Conservation (phyloP, 2,113 vertebrate genomes). For the Neomonachus schauinslandi region DNA sequence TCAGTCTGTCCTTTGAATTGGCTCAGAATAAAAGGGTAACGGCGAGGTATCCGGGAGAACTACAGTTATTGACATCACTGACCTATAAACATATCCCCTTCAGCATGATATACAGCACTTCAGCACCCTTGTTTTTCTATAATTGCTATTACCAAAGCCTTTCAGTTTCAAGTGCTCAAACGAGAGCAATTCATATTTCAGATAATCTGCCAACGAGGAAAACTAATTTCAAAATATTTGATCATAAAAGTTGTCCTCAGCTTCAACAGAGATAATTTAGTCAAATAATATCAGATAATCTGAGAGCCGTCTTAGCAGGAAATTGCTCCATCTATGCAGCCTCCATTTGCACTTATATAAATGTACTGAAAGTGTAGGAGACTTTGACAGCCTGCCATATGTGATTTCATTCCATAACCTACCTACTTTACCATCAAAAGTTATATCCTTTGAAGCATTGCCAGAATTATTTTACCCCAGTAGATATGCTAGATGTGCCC, state of each 20-base stretch:
- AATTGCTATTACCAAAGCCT: conserved; percentile 86
- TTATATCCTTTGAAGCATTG: conserved; percentile 93
- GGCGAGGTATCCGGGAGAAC: conserved; percentile 79
- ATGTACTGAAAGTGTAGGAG: conserved; percentile 93
- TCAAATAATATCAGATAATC: conserved; percentile 91
- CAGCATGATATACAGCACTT: conserved; percentile 84
- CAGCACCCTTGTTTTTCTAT: conserved; percentile 86
- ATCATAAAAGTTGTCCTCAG: conserved; percentile 88
- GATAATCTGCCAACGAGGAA: conserved; percentile 86
- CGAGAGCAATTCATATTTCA: conserved; percentile 86
- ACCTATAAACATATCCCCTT: conserved; percentile 87
- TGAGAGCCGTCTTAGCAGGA: conserved; percentile 86
- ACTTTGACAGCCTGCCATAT: conserved; percentile 95
- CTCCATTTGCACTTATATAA: conserved; percentile 98
- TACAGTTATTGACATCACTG: conserved; percentile 86
- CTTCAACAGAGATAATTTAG: conserved; percentile 89
- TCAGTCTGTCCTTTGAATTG: conserved; percentile 74
- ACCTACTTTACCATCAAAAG: conserved; percentile 94
- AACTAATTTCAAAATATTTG: conserved; percentile 90
- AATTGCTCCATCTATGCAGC: conserved; percentile 88
- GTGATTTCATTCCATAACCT: conserved; percentile 96
- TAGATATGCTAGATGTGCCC: conserved; percentile 90
- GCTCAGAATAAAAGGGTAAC: conserved; percentile 71
- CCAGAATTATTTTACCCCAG: conserved; percentile 91
- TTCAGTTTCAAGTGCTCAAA: conserved; percentile 87